A percentile compares a stretch with the other conserved stretches of the same genome.
These are phyloP conservation scores for Carassius auratus DNA, from an alignment of 2,113 vertebrate species.

Conservation along the genomic window DNA sequence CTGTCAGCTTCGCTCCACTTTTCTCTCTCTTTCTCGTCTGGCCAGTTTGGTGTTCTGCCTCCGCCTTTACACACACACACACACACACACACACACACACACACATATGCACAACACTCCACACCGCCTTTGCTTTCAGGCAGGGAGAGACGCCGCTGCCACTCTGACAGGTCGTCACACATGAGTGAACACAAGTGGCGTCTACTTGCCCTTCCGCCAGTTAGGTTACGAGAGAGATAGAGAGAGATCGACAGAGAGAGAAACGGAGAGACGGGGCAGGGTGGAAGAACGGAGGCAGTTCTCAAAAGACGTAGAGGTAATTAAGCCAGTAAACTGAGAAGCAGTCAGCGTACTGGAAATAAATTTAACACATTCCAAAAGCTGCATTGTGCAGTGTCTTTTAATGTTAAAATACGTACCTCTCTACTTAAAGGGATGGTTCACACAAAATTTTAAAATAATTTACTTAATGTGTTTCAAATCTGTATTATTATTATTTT, in stretches of 20 bases:
- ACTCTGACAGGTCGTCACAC: slow-evolving; percentile 83
- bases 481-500: background rate
- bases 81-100: slow-evolving; percentile 32
- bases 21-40: slow-evolving; percentile 53
- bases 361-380: background rate
- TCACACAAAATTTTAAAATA: background rate
- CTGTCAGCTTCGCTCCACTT: slow-evolving; percentile 65
- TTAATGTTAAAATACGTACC: background rate
- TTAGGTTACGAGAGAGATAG: slow-evolving; percentile 51
- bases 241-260: slow-evolving; percentile 43
- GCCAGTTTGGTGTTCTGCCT: slow-evolving; percentile 49
- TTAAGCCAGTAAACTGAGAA: slow-evolving; percentile 14
- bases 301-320: slow-evolving; percentile 25
- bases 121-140: slow-evolving; percentile 64
- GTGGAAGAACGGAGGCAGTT: slow-evolving; percentile 24
- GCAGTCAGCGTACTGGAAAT: slow-evolving; percentile 3
- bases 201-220: slow-evolving; percentile 72
- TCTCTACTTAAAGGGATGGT: background rate
- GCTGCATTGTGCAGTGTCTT: background rate
- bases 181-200: slow-evolving; percentile 74
- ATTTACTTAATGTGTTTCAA: background rate
- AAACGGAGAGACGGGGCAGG: slow-evolving; percentile 44
- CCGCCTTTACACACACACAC: slow-evolving; percentile 41
- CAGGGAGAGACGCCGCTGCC: slow-evolving; percentile 72
- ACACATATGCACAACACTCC: slow-evolving; percentile 53